Conservation (phyloP, 2,797 vertebrate genomes). For the Furcifer pardalis region DNA sequence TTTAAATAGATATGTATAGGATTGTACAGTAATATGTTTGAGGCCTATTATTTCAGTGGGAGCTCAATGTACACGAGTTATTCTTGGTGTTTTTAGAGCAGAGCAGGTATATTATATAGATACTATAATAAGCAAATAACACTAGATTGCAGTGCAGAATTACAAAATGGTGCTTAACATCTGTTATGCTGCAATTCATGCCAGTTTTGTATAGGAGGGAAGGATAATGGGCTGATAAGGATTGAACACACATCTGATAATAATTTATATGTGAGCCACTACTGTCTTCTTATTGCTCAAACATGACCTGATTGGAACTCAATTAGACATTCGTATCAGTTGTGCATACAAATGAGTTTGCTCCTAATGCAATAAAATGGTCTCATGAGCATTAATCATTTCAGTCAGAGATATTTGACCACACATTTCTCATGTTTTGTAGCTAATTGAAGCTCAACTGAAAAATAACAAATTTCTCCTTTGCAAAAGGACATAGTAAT, state of each 20-base stretch:
- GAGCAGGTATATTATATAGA: fast-evolving
- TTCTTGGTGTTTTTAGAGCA: slow-evolving; percentile 17
- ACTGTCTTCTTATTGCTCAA: slow-evolving; percentile 52
- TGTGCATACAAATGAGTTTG: neutral
- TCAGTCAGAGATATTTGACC: slow-evolving; percentile 58
- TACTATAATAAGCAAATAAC: slow-evolving; percentile 41
- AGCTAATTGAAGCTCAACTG: slow-evolving; percentile 64
- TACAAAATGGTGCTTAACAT: slow-evolving; percentile 56
- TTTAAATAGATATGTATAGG: neutral
- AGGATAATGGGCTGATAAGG: slow-evolving; percentile 22
- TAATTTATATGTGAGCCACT: slow-evolving; percentile 46
- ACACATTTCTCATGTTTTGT: slow-evolving; percentile 71
- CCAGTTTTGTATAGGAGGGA: slow-evolving; percentile 32
- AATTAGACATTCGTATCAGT: slow-evolving; percentile 50
- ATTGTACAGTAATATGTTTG: neutral
- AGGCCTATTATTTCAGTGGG: neutral
- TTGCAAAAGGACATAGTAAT: slow-evolving; percentile 64
- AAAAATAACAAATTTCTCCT: slow-evolving; percentile 66
- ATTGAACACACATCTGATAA: slow-evolving; percentile 35
- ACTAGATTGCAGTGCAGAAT: slow-evolving; percentile 45
- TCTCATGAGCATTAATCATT: slow-evolving; percentile 48
- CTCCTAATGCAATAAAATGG: slow-evolving; percentile 62
- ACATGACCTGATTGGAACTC: slow-evolving; percentile 57
- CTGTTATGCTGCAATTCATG: slow-evolving; percentile 44
- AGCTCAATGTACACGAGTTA: neutral